phyloP scores from a whole-genome alignment of 1,140 invertebrate genomes.

The Zaprionus ornatus region DNA sequence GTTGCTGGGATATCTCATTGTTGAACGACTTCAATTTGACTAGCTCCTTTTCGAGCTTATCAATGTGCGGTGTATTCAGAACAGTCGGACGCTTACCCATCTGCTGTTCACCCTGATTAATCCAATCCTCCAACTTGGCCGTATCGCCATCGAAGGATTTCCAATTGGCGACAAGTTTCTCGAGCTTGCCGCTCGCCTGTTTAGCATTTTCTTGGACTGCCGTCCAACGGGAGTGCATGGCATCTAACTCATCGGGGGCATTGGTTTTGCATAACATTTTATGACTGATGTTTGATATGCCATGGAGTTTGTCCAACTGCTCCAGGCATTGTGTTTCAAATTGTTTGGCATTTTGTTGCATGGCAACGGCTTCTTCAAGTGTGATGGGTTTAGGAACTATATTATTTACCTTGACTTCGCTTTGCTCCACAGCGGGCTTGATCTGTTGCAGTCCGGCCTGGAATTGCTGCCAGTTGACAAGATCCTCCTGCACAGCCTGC shows the following conservation, averaged over 20 bases:
- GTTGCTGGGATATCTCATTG: constrained; percentile 92
- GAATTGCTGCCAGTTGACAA: constrained; percentile 93
- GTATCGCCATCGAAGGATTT: constrained; percentile 90
- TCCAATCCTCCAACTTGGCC: constrained; percentile 89
- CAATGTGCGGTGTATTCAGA: constrained; percentile 87
- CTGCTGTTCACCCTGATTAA: constrained; percentile 87
- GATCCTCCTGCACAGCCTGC: constrained; percentile 89
- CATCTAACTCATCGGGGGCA: constrained; percentile 92
- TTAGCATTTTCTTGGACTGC: constrained; percentile 89
- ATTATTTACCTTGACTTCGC: constrained; percentile 89
- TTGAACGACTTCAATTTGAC: constrained; percentile 90
- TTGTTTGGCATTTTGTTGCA: constrained; percentile 88
- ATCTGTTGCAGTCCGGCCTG: constrained; percentile 91
- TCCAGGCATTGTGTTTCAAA: constrained; percentile 91
- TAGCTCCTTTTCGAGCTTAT: constrained; percentile 89
- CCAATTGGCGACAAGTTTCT: constrained; percentile 92
- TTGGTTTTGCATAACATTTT: constrained; percentile 89
- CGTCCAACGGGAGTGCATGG: constrained; percentile 91
- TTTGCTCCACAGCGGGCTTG: constrained; percentile 94
- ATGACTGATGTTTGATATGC: constrained; percentile 89
- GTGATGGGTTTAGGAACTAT: constrained; percentile 90
- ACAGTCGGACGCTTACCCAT: constrained; percentile 86
- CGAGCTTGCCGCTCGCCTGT: constrained; percentile 90
- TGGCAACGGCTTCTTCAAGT: constrained; percentile 90
- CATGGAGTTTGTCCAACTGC: constrained; percentile 89